Percentiles rank a stretch among this genome's conserved stretches.
Conservation (phyloP, 1,140 invertebrate species). For the Habropoda laboriosa region DNA sequence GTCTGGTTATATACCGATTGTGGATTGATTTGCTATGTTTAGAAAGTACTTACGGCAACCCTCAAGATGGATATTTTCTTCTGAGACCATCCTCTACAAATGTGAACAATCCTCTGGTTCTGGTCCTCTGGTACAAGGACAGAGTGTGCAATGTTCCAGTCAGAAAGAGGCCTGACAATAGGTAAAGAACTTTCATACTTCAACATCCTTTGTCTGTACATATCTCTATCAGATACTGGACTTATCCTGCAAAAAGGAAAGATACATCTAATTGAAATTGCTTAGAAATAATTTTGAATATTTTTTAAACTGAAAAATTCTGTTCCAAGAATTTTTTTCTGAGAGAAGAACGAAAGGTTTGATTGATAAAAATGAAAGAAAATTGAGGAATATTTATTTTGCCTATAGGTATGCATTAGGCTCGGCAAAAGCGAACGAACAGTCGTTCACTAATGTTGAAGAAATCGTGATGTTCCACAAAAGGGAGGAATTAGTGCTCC, state of each 20-base stretch:
- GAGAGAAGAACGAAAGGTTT: too few species aligned
- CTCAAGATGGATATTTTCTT: constrained; percentile 76
- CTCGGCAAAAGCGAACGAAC: constrained; percentile 72
- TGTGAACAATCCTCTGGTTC: constrained; percentile 74
- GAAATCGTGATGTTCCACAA: constrained; percentile 77
- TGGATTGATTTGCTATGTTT: constrained; percentile 20
- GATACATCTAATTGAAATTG: too few species aligned
- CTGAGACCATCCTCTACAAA: constrained; percentile 77
- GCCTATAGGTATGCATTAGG: constrained; percentile 75
- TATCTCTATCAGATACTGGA: background rate
- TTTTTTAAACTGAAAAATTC: background rate
- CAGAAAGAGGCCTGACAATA: constrained; percentile 75
- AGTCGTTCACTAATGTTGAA: constrained; percentile 74
- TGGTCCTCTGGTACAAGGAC: constrained; percentile 78
- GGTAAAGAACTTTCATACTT: constrained; percentile 61
- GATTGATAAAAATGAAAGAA: background rate
- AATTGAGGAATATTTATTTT: constrained; percentile 15
- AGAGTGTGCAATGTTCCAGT: constrained; percentile 79
- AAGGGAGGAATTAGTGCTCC: constrained; percentile 72
- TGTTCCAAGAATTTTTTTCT: background rate
- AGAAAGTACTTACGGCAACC: constrained; percentile 72
- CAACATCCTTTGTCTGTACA: constrained; percentile 18
- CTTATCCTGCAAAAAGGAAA: background rate
- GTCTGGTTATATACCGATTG: background rate
- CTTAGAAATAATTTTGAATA: background rate